phyloP scores from a whole-genome alignment of 2,113 vertebrate species.

The Maccullochella peelii region DNA sequence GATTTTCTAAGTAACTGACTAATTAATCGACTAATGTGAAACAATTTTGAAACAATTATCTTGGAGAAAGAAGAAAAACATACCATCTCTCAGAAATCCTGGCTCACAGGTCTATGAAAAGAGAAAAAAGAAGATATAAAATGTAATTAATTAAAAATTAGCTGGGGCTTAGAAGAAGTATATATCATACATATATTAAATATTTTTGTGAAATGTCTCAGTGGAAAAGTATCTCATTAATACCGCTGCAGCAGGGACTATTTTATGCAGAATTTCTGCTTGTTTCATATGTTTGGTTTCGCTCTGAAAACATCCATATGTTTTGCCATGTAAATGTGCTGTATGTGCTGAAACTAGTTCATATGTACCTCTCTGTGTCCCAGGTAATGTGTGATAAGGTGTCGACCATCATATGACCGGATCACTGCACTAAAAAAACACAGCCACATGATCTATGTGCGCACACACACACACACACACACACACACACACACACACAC shows the following conservation, averaged over 20 bases:
- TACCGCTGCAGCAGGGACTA: not conserved
- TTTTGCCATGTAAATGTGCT: conserved; percentile 1
- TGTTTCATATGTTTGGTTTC: not conserved
- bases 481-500: conserved; percentile 24
- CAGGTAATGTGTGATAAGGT: conserved; percentile 55
- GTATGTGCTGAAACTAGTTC: conserved; percentile 15
- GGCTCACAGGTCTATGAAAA: not conserved
- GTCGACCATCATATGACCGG: conserved; percentile 65
- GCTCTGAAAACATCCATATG: not conserved
- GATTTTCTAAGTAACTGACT: too few species aligned
- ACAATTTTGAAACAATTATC: not conserved
- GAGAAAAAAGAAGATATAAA: not conserved
- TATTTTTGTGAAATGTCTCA: not conserved
- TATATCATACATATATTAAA: too few species aligned
- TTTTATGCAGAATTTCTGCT: not conserved
- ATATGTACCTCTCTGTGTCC: conserved; percentile 10
- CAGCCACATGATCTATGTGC: conserved; percentile 46
- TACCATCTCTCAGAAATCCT: not conserved
- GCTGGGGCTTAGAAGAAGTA: not conserved
- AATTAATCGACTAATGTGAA: too few species aligned
- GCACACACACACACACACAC: conserved; percentile 5
- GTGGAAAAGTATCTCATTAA: not conserved
- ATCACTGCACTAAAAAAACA: conserved; percentile 58
- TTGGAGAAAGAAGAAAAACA: not conserved
- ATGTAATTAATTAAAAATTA: not conserved